Evolutionary conservation across 2,888 invertebrate genomes (phyloP).

Genomic region (Parnassius mnemosyne): DNA sequence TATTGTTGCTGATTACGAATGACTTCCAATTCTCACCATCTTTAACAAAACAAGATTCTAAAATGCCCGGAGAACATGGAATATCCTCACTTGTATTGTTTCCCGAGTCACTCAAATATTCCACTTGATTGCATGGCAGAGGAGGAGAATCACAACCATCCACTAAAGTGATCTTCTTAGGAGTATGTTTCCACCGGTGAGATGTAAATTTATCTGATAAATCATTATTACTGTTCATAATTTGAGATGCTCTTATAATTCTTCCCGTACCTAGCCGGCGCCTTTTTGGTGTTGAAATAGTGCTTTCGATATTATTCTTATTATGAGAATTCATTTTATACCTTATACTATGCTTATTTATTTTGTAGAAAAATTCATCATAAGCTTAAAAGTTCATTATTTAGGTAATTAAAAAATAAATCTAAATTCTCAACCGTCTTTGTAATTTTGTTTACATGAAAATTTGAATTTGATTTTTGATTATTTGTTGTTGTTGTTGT

Average conservation of each 20-base stretch:
- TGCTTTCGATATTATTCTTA: conserved; percentile 31
- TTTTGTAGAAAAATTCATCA: background rate
- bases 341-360: background rate
- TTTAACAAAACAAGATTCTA: conserved; percentile 41
- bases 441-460: too few relatives aligned
- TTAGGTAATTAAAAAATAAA: too few relatives aligned
- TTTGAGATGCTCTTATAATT: conserved; percentile 32
- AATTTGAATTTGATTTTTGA: too few relatives aligned
- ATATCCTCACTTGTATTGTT: conserved; percentile 46
- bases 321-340: conserved; percentile 40
- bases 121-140: conserved; percentile 70
- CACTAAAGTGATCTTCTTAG: conserved; percentile 18
- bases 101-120: conserved; percentile 59
- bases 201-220: conserved; percentile 39
- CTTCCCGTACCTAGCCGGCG: conserved; percentile 55
- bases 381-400: too few relatives aligned
- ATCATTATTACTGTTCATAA: conserved; percentile 13
- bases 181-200: conserved; percentile 36
- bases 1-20: conserved; percentile 39
- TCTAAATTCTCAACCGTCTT: too few relatives aligned
- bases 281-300: conserved; percentile 63
- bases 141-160: conserved; percentile 60
- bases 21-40: conserved; percentile 50
- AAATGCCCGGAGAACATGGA: conserved; percentile 51
- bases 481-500: too few relatives aligned